These are phyloP conservation scores for Cantharis rufa DNA, from an alignment of 2,888 invertebrate species.

Conservation along the genomic window DNA sequence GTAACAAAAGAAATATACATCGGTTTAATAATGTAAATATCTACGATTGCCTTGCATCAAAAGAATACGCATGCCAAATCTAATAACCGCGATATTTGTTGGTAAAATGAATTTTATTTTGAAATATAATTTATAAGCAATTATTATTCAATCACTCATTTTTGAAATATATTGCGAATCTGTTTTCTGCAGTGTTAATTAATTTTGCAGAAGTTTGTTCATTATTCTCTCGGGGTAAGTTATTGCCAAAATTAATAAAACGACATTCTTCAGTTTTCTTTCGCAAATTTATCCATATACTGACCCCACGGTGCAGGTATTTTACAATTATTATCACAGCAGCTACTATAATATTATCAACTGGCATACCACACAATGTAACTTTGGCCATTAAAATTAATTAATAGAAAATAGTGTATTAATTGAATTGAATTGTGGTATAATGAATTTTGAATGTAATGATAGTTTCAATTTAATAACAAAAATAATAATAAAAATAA, in stretches of 20 bases:
- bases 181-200: not conserved
- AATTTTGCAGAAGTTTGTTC: not conserved
- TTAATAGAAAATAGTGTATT: not conserved
- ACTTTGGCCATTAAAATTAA: not conserved
- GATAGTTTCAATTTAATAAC: no score
- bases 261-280: not conserved
- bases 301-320: not conserved
- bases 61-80: not conserved
- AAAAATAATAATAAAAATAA: no score
- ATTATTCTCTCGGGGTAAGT: not conserved
- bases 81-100: not conserved
- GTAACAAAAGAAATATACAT: constrained; percentile 14
- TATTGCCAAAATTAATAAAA: not conserved
- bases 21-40: constrained; percentile 27
- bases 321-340: not conserved
- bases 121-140: not conserved
- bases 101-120: not conserved
- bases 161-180: not conserved
- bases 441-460: not conserved
- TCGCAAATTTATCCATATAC: not conserved
- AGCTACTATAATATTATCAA: not conserved
- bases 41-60: constrained; percentile 24
- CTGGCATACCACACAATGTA: not conserved
- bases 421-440: not conserved
- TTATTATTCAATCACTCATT: not conserved